A percentile compares a stretch with the other conserved stretches of the same genome.
phyloP scores from a whole-genome alignment of 1,140 invertebrate genomes.

The Heliconius hermathena region DNA sequence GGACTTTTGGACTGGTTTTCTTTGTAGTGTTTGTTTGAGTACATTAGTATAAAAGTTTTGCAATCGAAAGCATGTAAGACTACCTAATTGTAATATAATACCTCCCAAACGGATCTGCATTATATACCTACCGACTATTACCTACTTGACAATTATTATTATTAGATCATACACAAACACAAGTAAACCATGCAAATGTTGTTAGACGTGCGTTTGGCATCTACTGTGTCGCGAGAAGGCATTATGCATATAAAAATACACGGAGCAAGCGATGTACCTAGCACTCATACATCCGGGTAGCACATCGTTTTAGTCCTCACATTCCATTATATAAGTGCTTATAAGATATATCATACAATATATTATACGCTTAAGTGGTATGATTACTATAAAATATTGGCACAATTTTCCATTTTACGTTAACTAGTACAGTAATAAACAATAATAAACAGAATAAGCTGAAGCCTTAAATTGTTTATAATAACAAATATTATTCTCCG shows the following conservation, averaged over 20 bases:
- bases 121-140: background rate
- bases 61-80: background rate
- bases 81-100: background rate
- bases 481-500: slow-evolving; percentile 48
- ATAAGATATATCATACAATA: slow-evolving; percentile 29
- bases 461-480: slow-evolving; percentile 36
- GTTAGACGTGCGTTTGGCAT: slow-evolving; percentile 13
- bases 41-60: too few relatives aligned
- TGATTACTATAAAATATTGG: slow-evolving; percentile 34
- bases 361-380: slow-evolving; percentile 38
- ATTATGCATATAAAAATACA: slow-evolving; percentile 22
- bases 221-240: slow-evolving; percentile 29
- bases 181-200: background rate
- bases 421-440: background rate
- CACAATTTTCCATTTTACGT: slow-evolving; percentile 20
- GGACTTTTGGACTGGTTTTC: background rate
- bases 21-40: too few relatives aligned
- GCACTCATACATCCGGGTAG: slow-evolving; percentile 55
- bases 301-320: slow-evolving; percentile 46
- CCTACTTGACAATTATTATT: slow-evolving; percentile 1
- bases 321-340: slow-evolving; percentile 46
- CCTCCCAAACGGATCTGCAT: background rate
- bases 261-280: slow-evolving; percentile 13
- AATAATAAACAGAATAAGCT: slow-evolving; percentile 11
- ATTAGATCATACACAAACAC: background rate